Percentiles rank a stretch among this genome's conserved stretches.
These are phyloP conservation scores for Montipora sp. DNA, from an alignment of 64 coral and sea anemone species.

Conservation along the genomic window DNA sequence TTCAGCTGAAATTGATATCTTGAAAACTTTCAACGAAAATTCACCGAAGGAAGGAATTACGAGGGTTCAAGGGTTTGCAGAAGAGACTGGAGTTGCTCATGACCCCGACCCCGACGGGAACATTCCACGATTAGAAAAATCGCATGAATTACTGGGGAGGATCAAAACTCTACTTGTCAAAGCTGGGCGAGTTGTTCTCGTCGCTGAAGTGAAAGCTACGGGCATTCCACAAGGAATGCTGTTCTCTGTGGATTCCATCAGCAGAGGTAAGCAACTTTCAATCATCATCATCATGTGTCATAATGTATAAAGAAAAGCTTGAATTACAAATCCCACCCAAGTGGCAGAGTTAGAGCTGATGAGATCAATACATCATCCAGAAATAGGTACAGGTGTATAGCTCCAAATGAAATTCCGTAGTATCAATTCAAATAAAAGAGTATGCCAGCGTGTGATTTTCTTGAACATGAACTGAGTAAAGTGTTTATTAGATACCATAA, in stretches of 20 bases:
- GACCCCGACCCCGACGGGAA: slow-evolving; percentile 21
- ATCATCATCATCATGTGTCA: no score
- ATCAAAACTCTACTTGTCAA: neutral
- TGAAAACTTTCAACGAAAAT: slow-evolving; percentile 28
- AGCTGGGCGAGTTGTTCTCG: slow-evolving; percentile 10
- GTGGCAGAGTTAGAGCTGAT: no score
- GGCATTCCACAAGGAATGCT: slow-evolving; percentile 35
- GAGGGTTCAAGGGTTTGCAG: slow-evolving; percentile 10
- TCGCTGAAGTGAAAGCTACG: slow-evolving; percentile 26
- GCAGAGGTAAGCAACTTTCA: slow-evolving; percentile 22
- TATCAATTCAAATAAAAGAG: no score
- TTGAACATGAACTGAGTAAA: no score
- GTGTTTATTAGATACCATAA: no score
- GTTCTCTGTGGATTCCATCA: slow-evolving; percentile 36
- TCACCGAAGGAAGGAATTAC: neutral
- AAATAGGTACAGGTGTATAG: no score
- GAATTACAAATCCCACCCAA: no score
- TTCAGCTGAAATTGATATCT: slow-evolving; percentile 44
- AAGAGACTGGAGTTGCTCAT: slow-evolving; percentile 48
- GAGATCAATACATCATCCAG: no score
- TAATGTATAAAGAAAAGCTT: no score
- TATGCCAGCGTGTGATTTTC: no score
- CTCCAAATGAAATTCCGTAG: no score
- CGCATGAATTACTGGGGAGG: neutral
- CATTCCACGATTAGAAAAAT: slow-evolving; percentile 12